Percentiles rank a stretch among this genome's conserved stretches.
phyloP scores from a whole-genome alignment of 2,113 vertebrate species.

The Semicossyphus pulcher region DNA sequence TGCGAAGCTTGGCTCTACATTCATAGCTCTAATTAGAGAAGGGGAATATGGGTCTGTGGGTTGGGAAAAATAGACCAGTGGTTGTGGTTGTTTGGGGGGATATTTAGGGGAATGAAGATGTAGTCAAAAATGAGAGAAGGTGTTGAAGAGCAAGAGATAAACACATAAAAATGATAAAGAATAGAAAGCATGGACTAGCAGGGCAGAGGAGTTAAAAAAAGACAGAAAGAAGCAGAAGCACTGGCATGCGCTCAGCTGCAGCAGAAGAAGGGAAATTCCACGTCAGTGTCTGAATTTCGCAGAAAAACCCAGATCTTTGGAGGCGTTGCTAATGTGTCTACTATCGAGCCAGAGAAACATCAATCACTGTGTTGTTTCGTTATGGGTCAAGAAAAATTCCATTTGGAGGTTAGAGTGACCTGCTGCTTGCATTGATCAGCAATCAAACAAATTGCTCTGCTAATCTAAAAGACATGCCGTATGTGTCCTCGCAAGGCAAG shows the following conservation, averaged over 20 bases:
- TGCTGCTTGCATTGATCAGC: slow-evolving; percentile 20
- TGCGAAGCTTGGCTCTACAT: slow-evolving; percentile 18
- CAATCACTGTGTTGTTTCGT: slow-evolving; percentile 37
- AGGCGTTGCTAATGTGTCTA: slow-evolving; percentile 44
- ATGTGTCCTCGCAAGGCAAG: neutral
- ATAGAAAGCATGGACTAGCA: slow-evolving; percentile 6
- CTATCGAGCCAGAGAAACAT: slow-evolving; percentile 41
- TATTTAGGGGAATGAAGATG: slow-evolving; percentile 19
- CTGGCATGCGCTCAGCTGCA: slow-evolving; percentile 49
- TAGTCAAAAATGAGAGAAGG: slow-evolving; percentile 10
- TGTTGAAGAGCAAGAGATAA: slow-evolving; percentile 4
- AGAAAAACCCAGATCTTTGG: slow-evolving; percentile 53
- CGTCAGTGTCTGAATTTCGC: slow-evolving; percentile 64
- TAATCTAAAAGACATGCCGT: slow-evolving; percentile 20
- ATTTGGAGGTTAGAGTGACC: slow-evolving; percentile 22
- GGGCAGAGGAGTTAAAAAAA: slow-evolving; percentile 15
- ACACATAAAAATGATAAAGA: slow-evolving; percentile 11
- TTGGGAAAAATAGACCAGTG: slow-evolving; percentile 28
- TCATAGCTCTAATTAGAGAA: slow-evolving; percentile 16
- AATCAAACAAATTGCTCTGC: slow-evolving; percentile 19
- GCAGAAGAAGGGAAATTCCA: slow-evolving; percentile 73
- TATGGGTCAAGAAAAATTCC: slow-evolving; percentile 44
- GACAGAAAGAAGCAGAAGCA: slow-evolving; percentile 26
- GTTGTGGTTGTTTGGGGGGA: slow-evolving; percentile 19
- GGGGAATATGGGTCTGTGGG: slow-evolving; percentile 1